These are phyloP conservation scores for Drosophila kepulauana DNA, from an alignment of 1,140 invertebrate genomes.

Conservation along the genomic window DNA sequence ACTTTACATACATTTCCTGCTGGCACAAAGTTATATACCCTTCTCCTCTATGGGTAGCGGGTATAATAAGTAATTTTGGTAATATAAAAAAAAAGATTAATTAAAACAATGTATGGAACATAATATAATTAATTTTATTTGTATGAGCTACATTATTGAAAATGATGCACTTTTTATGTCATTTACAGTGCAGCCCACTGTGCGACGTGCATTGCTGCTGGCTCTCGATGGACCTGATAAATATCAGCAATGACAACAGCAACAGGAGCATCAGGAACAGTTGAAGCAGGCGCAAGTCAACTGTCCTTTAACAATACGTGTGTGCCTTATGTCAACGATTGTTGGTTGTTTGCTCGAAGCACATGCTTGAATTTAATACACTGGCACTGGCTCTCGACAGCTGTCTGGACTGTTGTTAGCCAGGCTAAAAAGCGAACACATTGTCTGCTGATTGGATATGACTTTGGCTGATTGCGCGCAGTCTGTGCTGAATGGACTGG, in stretches of 20 bases:
- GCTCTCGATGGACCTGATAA: not conserved
- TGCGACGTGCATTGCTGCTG: not conserved
- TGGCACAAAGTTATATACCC: too few relatives aligned
- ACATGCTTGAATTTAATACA: conserved; percentile 13
- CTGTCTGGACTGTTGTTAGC: conserved; percentile 6
- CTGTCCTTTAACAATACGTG: conserved; percentile 43
- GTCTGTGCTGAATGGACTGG: conserved; percentile 14
- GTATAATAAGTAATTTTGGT: too few relatives aligned
- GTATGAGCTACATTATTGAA: too few relatives aligned
- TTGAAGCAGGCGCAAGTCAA: not conserved
- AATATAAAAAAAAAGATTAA: too few relatives aligned
- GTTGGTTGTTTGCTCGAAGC: conserved; percentile 12
- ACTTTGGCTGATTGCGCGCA: conserved; percentile 58
- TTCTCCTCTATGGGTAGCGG: too few relatives aligned
- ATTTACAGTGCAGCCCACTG: not conserved
- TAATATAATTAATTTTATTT: too few relatives aligned
- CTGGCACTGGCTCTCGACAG: not conserved
- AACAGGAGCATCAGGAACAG: not conserved
- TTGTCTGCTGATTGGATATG: conserved; percentile 66
- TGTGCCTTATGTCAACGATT: conserved; percentile 38
- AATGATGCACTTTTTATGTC: too few relatives aligned
- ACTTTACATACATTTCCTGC: too few relatives aligned
- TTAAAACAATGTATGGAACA: too few relatives aligned
- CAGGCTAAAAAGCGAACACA: conserved; percentile 10
- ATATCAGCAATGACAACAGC: conserved; percentile 11